phyloP scores from a whole-genome alignment of 2,888 invertebrate species.

The Nebria salina region DNA sequence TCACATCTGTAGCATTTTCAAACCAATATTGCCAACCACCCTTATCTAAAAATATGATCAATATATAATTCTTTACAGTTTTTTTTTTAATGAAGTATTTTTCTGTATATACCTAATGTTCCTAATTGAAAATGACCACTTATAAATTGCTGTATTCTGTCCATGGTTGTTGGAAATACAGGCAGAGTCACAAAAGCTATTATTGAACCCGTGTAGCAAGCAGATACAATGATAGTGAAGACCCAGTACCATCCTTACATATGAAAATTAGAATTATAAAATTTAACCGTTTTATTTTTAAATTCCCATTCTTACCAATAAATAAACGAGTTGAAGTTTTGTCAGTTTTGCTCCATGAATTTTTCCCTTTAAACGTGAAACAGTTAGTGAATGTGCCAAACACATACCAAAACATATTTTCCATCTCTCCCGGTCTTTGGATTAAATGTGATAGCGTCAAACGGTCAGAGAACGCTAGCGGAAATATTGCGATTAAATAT shows the following conservation, averaged over 20 bases:
- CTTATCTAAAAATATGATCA: constrained; percentile 65
- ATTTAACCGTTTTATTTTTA: background rate
- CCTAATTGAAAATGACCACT: constrained; percentile 76
- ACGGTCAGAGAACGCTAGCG: constrained; percentile 78
- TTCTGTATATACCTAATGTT: constrained; percentile 68
- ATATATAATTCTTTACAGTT: background rate
- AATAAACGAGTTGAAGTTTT: constrained; percentile 76
- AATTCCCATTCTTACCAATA: constrained; percentile 66
- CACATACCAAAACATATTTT: constrained; percentile 89
- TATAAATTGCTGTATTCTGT: constrained; percentile 73
- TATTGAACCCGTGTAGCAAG: constrained; percentile 85
- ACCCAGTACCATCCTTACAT: constrained; percentile 79
- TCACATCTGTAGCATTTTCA: constrained; percentile 72
- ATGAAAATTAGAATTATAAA: background rate
- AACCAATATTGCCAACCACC: constrained; percentile 83
- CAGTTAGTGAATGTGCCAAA: constrained; percentile 87
- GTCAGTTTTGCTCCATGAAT: constrained; percentile 76
- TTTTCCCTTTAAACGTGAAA: constrained; percentile 75
- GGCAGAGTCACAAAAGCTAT: constrained; percentile 86
- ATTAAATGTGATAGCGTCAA: constrained; percentile 73
- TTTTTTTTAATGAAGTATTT: too few relatives aligned
- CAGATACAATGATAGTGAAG: constrained; percentile 86
- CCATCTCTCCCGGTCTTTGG: constrained; percentile 75
- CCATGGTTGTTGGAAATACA: constrained; percentile 77
- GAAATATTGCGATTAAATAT: constrained; percentile 79